A percentile compares a stretch with the other conserved stretches of the same genome.
Conservation (phyloP, 2,113 vertebrate genomes). For the Elgaria multicarinata region DNA sequence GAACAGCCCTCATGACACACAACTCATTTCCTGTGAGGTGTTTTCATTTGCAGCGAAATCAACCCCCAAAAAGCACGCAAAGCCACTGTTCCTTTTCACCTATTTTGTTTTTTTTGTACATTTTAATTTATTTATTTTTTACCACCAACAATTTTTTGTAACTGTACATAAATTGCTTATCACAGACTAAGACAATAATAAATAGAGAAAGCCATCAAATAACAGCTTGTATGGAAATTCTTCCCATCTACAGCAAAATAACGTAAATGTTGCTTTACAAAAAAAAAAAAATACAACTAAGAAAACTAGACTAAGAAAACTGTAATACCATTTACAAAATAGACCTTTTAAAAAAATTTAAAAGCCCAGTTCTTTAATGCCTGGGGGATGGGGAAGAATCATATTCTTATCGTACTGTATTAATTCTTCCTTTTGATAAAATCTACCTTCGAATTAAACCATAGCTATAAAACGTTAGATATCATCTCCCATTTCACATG, state of each 20-base stretch:
- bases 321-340: conserved; percentile 15
- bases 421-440: neutral
- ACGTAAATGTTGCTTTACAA: neutral
- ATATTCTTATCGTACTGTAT: neutral
- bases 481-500: neutral
- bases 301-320: conserved; percentile 16
- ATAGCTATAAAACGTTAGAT: neutral
- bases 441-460: neutral
- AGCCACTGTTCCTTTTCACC: neutral
- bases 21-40: too few species aligned
- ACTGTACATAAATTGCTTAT: conserved; percentile 20
- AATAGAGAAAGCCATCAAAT: conserved; percentile 27
- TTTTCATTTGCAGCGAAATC: neutral
- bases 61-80: neutral
- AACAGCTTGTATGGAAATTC: neutral
- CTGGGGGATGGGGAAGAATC: neutral
- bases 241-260: conserved; percentile 3
- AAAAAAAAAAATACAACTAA: neutral
- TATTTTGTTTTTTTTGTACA: neutral
- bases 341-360: neutral
- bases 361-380: neutral
- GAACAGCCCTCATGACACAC: neutral
- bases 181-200: conserved; percentile 29
- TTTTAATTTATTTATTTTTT: conserved; percentile 2
- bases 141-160: conserved; percentile 5